These are phyloP conservation scores for Anthopleura sola DNA, from an alignment of 64 coral and sea anemone genomes.

Conservation along the genomic window DNA sequence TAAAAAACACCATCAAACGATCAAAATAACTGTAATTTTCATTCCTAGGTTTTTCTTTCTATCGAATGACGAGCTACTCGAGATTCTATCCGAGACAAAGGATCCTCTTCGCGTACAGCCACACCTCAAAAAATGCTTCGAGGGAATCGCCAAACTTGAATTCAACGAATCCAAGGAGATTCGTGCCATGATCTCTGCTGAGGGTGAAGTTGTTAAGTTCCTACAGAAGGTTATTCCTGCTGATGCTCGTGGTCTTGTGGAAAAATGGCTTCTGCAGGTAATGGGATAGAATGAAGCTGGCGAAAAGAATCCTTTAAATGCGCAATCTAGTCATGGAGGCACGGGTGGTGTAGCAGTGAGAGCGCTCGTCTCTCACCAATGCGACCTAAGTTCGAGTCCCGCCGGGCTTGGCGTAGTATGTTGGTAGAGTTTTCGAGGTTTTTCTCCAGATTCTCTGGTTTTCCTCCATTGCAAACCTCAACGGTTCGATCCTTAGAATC, in stretches of 20 bases:
- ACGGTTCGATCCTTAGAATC: no score
- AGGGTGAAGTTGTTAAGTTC: constrained; percentile 78
- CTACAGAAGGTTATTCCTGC: constrained; percentile 73
- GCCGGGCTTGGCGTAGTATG: no score
- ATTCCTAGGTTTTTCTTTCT: constrained; percentile 88
- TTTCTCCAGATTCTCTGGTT: no score
- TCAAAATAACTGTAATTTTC: not conserved
- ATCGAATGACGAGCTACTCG: constrained; percentile 91
- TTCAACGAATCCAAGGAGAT: constrained; percentile 81
- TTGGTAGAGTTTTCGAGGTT: no score
- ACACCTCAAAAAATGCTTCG: constrained; percentile 98
- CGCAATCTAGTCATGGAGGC: no score
- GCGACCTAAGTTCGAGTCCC: no score
- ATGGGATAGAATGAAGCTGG: no score
- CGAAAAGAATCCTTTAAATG: no score
- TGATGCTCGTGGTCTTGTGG: constrained; percentile 73
- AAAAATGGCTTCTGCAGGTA: constrained; percentile 96
- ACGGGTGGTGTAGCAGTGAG: no score
- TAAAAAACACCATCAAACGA: no score
- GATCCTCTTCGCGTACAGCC: constrained; percentile 95
- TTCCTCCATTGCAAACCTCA: no score
- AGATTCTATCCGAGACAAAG: constrained; percentile 97
- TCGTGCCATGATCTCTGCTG: constrained; percentile 88
- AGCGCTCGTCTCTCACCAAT: no score
- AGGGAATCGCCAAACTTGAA: constrained; percentile 91